Conservation (phyloP, 2,113 vertebrate species). For the Cheilinus undulatus region DNA sequence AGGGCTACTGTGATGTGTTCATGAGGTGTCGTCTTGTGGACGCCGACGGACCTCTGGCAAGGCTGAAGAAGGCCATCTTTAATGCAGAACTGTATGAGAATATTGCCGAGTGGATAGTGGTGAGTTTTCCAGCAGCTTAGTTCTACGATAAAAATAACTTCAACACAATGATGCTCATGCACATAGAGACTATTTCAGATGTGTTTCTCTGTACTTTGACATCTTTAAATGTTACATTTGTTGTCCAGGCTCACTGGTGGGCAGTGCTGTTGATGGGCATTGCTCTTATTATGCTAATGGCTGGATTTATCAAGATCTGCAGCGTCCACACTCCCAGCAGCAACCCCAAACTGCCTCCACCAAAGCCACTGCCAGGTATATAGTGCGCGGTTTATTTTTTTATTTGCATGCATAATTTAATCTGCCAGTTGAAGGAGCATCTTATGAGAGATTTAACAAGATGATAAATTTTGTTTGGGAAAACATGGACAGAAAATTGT, state of each 20-base stretch:
- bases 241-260: slow-evolving; percentile 95
- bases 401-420: no score
- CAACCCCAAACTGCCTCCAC: slow-evolving; percentile 96
- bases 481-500: no score
- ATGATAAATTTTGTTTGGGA: no score
- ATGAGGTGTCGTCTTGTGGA: slow-evolving; percentile 96
- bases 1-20: slow-evolving; percentile 98
- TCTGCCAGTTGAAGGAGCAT: no score
- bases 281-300: slow-evolving; percentile 98
- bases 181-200: background rate
- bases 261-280: slow-evolving; percentile 97
- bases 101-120: slow-evolving; percentile 98
- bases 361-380: slow-evolving; percentile 96
- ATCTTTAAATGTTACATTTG: slow-evolving; percentile 1
- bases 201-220: slow-evolving; percentile 8
- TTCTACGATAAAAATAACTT: background rate
- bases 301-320: slow-evolving; percentile 98
- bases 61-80: slow-evolving; percentile 98
- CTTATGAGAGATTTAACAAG: no score
- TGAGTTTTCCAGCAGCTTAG: slow-evolving; percentile 77
- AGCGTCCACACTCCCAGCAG: slow-evolving; percentile 98
- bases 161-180: background rate
- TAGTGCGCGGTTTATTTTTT: background rate
- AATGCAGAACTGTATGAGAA: slow-evolving; percentile 95
- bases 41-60: slow-evolving; percentile 94